Evolutionary conservation across 2,113 vertebrate genomes (phyloP), one percentile per base, ranked within the genome.

Genomic region (Taxidea taxus): DNA sequence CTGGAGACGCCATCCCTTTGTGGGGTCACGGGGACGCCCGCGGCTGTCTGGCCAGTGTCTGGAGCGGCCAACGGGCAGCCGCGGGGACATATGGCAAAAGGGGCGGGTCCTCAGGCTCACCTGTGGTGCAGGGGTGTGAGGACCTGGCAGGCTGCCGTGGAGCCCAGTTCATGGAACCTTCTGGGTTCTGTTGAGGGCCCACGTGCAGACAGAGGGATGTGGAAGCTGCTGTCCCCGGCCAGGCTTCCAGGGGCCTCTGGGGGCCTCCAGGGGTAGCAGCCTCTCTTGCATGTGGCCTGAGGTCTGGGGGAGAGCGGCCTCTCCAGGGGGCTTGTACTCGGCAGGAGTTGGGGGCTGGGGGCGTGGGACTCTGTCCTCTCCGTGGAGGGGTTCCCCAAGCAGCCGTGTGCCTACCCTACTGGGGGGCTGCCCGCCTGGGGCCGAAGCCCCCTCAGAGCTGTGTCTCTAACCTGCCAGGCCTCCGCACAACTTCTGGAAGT

Each of bases 71-170:
- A 16, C 1, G 34, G 77, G 78, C 21, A 2, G 49, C 78, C 25
- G 78, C 7, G 21, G n/a, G 37, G 34, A 39, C n/a, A 0, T 16
- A 7, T 1, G 13, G 21, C 0, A n/a, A 27, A 54, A 37, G 78
- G 21, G 13, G 23, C 4, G 5, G 7, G 29, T 74, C 42, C 18
- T n/a, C 4, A 0, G 42, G 49, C n/a, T 39, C 47, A 3, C 64
- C 78, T 83, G 44, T 8, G 16, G 34, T 25, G 27, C 84, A 75
- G 64, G 29, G 54, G 8, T 15, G 6, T 1, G 15, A 68, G 25
- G 75, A n/a, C 4, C 6, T 1, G 2, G 37, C 0, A 0, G 20
- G 29, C 29, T 1, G 4, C 7, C 2, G 0, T 3, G 39, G 54
- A 21, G 34, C 44, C 5, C 8, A 70, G 47, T 18, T 49, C 3